Evolutionary conservation across 2,113 vertebrate genomes (phyloP).

Genomic region (Notarius quadriscutis): DNA sequence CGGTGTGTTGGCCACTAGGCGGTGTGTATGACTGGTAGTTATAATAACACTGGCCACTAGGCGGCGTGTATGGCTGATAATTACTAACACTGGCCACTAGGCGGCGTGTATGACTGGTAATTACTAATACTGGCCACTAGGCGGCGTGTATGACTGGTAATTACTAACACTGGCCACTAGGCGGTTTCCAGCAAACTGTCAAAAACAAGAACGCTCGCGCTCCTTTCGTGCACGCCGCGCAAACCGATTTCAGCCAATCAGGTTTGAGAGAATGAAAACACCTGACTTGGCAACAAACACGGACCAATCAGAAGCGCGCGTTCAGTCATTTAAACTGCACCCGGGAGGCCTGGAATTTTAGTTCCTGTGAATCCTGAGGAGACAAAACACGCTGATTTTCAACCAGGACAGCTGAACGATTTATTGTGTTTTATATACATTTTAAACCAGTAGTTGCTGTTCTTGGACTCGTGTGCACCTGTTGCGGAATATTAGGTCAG

Average conservation of each 20-base stretch:
- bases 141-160: no score
- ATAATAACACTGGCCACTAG: no score
- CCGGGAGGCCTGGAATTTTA: no score
- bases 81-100: no score
- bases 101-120: no score
- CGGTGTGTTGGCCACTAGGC: no score
- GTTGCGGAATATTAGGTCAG: not conserved
- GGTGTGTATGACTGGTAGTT: no score
- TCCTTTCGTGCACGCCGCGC: not conserved
- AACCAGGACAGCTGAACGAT: no score
- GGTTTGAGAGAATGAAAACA: not conserved
- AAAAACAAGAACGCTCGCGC: not conserved
- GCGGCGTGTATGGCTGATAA: no score
- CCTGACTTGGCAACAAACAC: conserved; percentile 47
- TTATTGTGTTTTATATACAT: not conserved
- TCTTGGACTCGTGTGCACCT: not conserved
- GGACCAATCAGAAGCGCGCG: conserved; percentile 63
- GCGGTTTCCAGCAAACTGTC: not conserved
- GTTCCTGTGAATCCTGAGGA: rapidly evolving
- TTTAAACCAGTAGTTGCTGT: not conserved
- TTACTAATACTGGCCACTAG: no score
- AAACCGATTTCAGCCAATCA: conserved; percentile 61
- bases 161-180: no score
- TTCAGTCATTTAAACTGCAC: conserved; percentile 66
- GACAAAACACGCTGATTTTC: not conserved